Base-by-base conservation (phyloP, 1,140 invertebrate species). In the Sarcophaga peregrina region DNA sequence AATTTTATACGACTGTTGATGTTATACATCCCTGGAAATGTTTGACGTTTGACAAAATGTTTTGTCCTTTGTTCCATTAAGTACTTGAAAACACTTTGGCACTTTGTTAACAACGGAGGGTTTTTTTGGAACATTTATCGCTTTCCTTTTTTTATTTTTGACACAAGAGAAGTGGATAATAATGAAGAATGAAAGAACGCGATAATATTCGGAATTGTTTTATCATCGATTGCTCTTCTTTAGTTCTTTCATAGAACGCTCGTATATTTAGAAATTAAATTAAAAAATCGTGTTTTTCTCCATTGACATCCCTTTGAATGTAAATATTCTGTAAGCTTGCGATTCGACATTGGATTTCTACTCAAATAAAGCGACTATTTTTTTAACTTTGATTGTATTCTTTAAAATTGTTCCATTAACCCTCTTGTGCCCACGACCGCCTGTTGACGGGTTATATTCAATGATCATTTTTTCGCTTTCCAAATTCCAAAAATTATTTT, bases 41-140 rank as follows among this genome's bases (percentile, higher is more conserved):
- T 58, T 58, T 58, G 54, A 58, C 54, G 15, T 58, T 58, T 58
- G 54, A 58, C 54, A 58, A 58, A 58, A 58, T n/a, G 54, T 58
- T 58, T 58, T 58, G 54, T 13, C 11, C 54, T 58, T n/a, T 8
- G 54, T n/a, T 15, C 13, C 54, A 58, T n/a, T 58, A n/a, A 54
- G 3, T 54, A 54, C 54, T 58, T 58, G n/a, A 7, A 13, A 58
- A 58, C 54, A 15, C n/a, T 15, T 58, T 58, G 54, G 10, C 54
- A 58, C 54, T 58, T 58, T 58, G 54, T 58, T n/a, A 58, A 58
- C 54, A 58, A 13, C 13, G 54, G 13, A 13, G 3, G 54, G 13
- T 11, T 58, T 58, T 58, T 15, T 58, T 58, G n/a, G 11, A 58
- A 58, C 3, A n/a, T 58, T 58, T 58, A 15, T 58, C 25, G 25